These are phyloP conservation scores for Drepanosiphum platanoidis DNA, from an alignment of 2,888 invertebrate species.

Conservation along the genomic window DNA sequence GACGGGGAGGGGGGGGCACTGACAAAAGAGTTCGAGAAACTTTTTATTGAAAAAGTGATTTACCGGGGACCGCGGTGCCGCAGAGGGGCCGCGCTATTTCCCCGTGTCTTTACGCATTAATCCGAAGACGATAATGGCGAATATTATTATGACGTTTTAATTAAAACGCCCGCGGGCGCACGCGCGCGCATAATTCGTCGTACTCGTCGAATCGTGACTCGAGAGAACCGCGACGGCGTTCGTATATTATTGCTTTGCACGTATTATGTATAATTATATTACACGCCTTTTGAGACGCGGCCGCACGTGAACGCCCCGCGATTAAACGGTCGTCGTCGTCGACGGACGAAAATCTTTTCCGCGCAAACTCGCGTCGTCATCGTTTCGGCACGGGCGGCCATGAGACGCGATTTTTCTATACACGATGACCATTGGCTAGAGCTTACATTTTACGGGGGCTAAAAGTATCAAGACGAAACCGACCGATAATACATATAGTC, in stretches of 20 bases:
- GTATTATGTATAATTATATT: no score
- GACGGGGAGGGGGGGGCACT: no score
- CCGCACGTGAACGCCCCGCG: not conserved
- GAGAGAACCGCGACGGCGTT: not conserved
- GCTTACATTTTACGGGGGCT: no score
- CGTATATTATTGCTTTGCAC: not conserved
- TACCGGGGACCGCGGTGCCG: not conserved
- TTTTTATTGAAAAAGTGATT: constrained; percentile 16
- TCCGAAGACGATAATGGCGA: constrained; percentile 12
- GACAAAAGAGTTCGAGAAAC: no score
- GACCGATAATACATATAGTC: no score
- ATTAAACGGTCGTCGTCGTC: not conserved
- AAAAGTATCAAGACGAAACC: no score
- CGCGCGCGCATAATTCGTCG: constrained; percentile 5
- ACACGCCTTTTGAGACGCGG: constrained; percentile 1
- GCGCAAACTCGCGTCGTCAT: not conserved
- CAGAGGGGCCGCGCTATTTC: not conserved
- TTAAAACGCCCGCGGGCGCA: constrained; percentile 23
- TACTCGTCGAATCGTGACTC: not conserved
- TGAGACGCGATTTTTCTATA: no score
- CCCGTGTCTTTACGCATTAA: constrained; percentile 18
- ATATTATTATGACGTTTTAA: constrained; percentile 15
- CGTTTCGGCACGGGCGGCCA: not conserved
- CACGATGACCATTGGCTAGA: no score
- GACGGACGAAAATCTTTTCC: not conserved